Base-by-base conservation (phyloP, 1,140 invertebrate genomes). In the Scylla paramamosain region DNA sequence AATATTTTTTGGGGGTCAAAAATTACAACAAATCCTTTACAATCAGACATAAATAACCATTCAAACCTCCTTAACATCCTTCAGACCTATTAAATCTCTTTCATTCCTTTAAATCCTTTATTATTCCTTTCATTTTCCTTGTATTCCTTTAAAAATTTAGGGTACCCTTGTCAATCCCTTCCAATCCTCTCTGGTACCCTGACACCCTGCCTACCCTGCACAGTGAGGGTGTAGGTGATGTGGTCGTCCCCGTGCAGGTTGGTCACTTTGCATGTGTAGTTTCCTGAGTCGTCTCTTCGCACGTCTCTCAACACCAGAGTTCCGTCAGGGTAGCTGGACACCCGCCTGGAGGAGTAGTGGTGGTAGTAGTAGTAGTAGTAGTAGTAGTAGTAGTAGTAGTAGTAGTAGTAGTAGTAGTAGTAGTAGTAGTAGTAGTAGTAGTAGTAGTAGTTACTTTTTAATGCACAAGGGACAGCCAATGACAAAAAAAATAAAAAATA, bases 211-310 rank as follows among this genome's bases (percentile, higher is more conserved):
- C 91, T 95, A 96, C 96, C 96, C 94, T 96, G 95, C 4, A 96
- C 96, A 28, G 31, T 88, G 16, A 96, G 91, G n/a, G 84, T 46
- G 89, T 96, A 96, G 2, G 95, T 91, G 59, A 96, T 96, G 67
- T 95, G 90, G 91, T 96, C 96, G 25, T 93, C 52, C 0, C 96
- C 96, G 16, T 95, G 67, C 4, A 83, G 89, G 86, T 97, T 97
- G 48, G 91, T 87, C 7, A 96, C 96, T n/a, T 95, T 25, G 77
- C 96, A 97, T 8, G 96, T 96, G 86, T 96, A 97, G 88, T 96
- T 96, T 25, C 96, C 96, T 16, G 96, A 95, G 92, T 97, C 96
- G 52, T 48, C 48, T 32, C 95, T 94, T 82, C 96, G 89, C 20
- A 95, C 94, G 29, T 96, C 93, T 4, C 95, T 39, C 48, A 95